Base-by-base conservation (phyloP, 2,113 vertebrate species). In the Eurypyga helias region DNA sequence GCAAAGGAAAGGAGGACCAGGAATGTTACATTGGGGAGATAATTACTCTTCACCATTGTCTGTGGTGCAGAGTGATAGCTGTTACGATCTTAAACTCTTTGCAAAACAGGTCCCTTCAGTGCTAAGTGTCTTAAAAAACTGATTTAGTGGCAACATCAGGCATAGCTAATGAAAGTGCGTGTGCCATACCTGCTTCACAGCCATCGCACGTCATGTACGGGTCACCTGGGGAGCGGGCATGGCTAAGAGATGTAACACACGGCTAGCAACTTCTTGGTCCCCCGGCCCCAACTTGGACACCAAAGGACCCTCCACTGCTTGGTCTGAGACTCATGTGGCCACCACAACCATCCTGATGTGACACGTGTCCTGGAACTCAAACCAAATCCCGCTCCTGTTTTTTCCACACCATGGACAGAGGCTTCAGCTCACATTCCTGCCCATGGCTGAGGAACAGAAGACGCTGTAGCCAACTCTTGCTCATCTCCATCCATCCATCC, bases 401-500 rank as follows among this genome's bases (percentile, higher is more conserved):
- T 85, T 24, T 20, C 8, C 17, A 20, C 3, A 8, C 69, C 48
- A 13, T 9, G 57, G 73, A 45, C 61, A 48, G 84, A 92, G 34
- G 16, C 34, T 76, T 64, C 17, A 67, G 25, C 61, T 94, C 78
- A 79, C 77, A 52, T 93, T 95, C 89, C 91, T 89, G 52, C 65
- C 72, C 29, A 1, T 4, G 61, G 83, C 51, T 45, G 83, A 89
- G 54, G 87, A 87, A 41, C 46, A 87, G 91, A 89, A 67, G 7
- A 28, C 78, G 78, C 78, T 69, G 61, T 5, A 45, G 57, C 55
- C 69, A 87, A 1, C 20, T 66, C 54, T n/a, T 75, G 25, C 36
- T 73, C 33, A 3, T 7, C 77, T 94, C 69, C 66, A 85, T 17
- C 73, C 72, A 25, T 4, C 33, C 67, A 14, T 6, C 71, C 76